phyloP scores from a whole-genome alignment of 2,113 vertebrate genomes.

The Dendropsophus ebraccatus region DNA sequence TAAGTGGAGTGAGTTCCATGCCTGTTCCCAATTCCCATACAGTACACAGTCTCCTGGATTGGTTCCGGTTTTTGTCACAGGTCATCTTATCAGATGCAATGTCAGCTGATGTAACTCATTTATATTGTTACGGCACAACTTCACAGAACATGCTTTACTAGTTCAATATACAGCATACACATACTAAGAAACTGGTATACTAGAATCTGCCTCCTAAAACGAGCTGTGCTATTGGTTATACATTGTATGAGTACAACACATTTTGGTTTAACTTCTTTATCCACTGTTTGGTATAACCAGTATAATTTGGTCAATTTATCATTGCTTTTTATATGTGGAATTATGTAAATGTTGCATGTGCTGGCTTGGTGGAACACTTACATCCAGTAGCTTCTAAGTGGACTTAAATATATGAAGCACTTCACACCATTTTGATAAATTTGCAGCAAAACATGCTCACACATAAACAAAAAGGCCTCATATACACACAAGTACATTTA shows the following conservation, averaged over 20 bases:
- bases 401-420: too few species aligned
- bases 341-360: too few species aligned
- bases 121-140: background rate
- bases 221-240: background rate
- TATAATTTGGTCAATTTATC: too few species aligned
- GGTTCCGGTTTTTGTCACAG: constrained; percentile 9
- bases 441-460: too few species aligned
- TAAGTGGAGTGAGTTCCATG: background rate
- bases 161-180: background rate
- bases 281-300: background rate
- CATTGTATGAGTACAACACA: background rate
- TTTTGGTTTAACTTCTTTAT: background rate
- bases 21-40: constrained; percentile 6
- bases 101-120: constrained; percentile 12
- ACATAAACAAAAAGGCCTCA: too few species aligned
- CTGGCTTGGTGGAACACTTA: too few species aligned
- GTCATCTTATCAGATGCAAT: constrained; percentile 20
- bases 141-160: background rate
- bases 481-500: too few species aligned
- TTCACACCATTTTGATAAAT: too few species aligned
- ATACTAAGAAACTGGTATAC: background rate
- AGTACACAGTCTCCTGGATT: constrained; percentile 18
- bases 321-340: too few species aligned
- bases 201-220: background rate
- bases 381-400: too few species aligned